These are phyloP conservation scores for Drosophila ambigua DNA, from an alignment of 1,140 invertebrate species.

Conservation along the genomic window DNA sequence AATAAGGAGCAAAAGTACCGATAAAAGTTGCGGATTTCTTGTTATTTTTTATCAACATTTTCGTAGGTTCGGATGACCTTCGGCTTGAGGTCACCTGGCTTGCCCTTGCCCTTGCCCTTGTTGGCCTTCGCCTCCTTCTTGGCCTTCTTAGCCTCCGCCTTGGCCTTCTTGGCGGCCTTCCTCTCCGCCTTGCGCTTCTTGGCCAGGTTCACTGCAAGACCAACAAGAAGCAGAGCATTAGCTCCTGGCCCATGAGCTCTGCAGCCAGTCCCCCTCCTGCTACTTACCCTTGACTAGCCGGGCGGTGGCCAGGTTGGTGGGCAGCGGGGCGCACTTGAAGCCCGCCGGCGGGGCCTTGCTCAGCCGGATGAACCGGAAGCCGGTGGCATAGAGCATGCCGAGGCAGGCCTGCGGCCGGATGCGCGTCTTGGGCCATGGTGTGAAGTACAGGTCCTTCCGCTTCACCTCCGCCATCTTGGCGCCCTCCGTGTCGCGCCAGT, in stretches of 20 bases:
- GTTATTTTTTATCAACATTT: slow-evolving; percentile 26
- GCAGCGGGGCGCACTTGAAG: slow-evolving; percentile 68
- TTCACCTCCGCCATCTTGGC: slow-evolving; percentile 42
- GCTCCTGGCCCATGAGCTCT: background rate
- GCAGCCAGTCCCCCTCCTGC: background rate
- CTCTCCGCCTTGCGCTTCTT: slow-evolving; percentile 24
- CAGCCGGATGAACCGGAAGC: slow-evolving; percentile 54
- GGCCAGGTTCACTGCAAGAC: background rate
- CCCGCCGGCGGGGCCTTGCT: slow-evolving; percentile 46
- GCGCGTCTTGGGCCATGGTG: slow-evolving; percentile 40
- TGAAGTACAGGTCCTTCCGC: slow-evolving; percentile 58
- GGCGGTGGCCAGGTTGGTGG: slow-evolving; percentile 57
- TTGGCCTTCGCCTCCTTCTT: slow-evolving; percentile 4
- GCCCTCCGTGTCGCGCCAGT: slow-evolving; percentile 64
- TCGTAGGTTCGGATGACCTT: slow-evolving; percentile 33
- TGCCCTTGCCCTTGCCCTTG: slow-evolving; percentile 7
- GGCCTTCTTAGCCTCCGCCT: slow-evolving; percentile 12
- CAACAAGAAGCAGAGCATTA: background rate
- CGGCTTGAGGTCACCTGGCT: slow-evolving; percentile 1
- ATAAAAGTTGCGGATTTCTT: background rate
- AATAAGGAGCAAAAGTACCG: background rate
- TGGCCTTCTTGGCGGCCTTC: slow-evolving; percentile 17
- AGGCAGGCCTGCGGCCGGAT: slow-evolving; percentile 66
- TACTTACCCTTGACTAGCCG: slow-evolving; percentile 38
- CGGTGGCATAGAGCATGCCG: slow-evolving; percentile 67